Base-by-base conservation (phyloP, 1,140 invertebrate genomes). In the Caerostris extrusa region DNA sequence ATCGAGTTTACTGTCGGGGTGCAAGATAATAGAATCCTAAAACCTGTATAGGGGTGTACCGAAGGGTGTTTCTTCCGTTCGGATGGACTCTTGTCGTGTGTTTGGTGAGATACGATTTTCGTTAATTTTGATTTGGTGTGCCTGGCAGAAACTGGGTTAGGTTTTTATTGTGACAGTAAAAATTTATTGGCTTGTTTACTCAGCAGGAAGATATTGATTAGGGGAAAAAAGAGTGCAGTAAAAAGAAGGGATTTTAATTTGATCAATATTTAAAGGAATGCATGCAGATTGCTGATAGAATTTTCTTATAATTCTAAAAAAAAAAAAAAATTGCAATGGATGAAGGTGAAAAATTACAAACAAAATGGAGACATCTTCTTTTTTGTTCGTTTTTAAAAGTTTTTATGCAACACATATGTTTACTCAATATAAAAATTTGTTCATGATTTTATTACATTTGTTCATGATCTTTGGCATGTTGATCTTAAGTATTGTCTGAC, bases 1-100 rank as follows among this genome's bases (percentile, higher is more conserved):
- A 89, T 71, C 12, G 50, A 53, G 64, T 69, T 89, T 69, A 89
- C 14, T 69, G 87, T 53, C 61, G 53, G 87, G 61, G 87, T 55
- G 60, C 14, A 34, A 56, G 87, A 71, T 89, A 89, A 89, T 89
- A 89, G 87, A 89, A 89, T 89, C 58, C 64, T 67, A 89, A 89
- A 89, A 61, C 61, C 56, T 19, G 69, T 19, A 77, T 17, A 10
- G 17, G 60, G 60, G 60, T 61, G 10, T 61, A 14, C 17, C 64
- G 57, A 8, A 58, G 58, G 57, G 3, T 53, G 58, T 87, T 87
- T 87, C 85, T 87, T 87, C 85, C 85, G 85, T 60, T 87, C 14
- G 8, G 12, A 14, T 64, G 57, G 10, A 50, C 8, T 7, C 58
- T 61, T 34, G 56, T 64, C 85, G 19, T 34, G 5, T 58, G 34